These are phyloP conservation scores for Cromileptes altivelis DNA, from an alignment of 2,113 vertebrate genomes.

Conservation along the genomic window DNA sequence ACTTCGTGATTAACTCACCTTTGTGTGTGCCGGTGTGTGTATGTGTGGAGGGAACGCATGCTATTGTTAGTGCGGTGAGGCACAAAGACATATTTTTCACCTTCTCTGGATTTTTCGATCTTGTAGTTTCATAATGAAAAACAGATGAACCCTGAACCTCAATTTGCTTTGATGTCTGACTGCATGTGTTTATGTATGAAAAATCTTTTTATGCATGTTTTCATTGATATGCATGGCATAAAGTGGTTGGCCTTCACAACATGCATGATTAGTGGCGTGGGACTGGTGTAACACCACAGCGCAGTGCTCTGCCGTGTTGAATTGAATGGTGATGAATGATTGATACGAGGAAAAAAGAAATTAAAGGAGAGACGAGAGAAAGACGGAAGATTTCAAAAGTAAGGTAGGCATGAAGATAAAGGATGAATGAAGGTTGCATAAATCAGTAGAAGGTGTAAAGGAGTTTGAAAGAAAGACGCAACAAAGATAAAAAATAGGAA, in stretches of 20 bases:
- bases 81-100: neutral
- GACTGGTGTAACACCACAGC: neutral
- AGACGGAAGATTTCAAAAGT: constrained; percentile 48
- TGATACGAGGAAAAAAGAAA: constrained; percentile 30
- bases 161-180: neutral
- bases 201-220: constrained; percentile 23
- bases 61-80: neutral
- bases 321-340: constrained; percentile 50
- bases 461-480: constrained; percentile 6
- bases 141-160: constrained; percentile 30
- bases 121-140: constrained; percentile 51
- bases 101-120: constrained; percentile 8
- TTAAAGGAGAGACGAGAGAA: constrained; percentile 14
- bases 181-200: neutral
- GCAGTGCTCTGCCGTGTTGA: neutral
- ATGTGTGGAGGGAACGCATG: neutral
- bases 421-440: constrained; percentile 32
- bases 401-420: neutral
- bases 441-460: neutral
- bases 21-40: constrained; percentile 22
- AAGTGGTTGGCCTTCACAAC: constrained; percentile 7
- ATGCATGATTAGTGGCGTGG: constrained; percentile 28
- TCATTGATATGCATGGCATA: constrained; percentile 43
- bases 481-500: constrained; percentile 14
- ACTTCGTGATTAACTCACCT: constrained; percentile 50